Evolutionary conservation across 2,797 vertebrate species (phyloP), one percentile per base, ranked within the genome.

Genomic region (Schizopygopsis malacanthus): DNA sequence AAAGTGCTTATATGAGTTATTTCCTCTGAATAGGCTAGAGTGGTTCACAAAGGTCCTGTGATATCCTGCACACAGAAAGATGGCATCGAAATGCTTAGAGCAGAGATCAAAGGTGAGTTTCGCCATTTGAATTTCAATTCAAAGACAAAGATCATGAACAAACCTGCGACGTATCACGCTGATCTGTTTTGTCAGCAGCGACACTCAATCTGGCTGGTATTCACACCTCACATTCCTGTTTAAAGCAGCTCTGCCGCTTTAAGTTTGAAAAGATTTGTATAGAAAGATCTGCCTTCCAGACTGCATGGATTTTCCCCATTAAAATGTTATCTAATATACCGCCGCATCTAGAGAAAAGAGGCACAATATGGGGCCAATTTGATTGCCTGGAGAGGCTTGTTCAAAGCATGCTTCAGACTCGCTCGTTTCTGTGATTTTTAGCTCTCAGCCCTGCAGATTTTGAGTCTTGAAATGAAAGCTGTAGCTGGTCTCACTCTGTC

Each of bases 21-120:
- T 76, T 82, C 4, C 73, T n/a, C 76, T 70, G 85, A 9, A 41
- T 85, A 96, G 95, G 95, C 94, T 33, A 93, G 89, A 84, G 92
- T 96, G 78, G 79, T 92, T 87, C 88, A 59, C n/a, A 95, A 95
- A 90, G 93, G 93, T 16, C 93, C 92, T 0, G 88, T 95, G 90
- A 90, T 94, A 87, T 88, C 86, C 22, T 56, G 87, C 4, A 28
- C 85, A 13, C 83, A 81, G 37, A 85, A 90, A 61, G 75, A 89
- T 82, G 91, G 88, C 65, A 4, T 56, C 9, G 25, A 71, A 79
- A 79, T 94, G 86, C 89, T 95, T 87, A 95, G 95, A 90, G 84
- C 88, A 43, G 90, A 94, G 87, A 91, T 96, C 71, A 88, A 92
- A 94, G 95, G 95, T 95, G 91, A 85, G 67, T 5, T 69, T 86